phyloP scores from a whole-genome alignment of 1,140 invertebrate genomes.

The Anastrepha ludens region DNA sequence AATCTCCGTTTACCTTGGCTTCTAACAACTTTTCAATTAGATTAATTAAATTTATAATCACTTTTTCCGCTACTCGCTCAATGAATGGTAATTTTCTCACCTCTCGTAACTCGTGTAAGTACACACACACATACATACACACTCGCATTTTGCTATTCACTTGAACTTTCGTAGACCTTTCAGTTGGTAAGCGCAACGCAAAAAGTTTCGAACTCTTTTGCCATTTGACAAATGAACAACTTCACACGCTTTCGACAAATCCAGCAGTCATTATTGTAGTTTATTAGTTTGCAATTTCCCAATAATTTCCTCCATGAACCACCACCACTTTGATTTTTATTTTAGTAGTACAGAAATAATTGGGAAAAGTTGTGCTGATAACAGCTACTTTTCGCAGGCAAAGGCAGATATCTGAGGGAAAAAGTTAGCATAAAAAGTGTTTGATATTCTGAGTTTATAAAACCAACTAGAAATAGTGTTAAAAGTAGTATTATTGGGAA shows the following conservation, averaged over 20 bases:
- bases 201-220: background rate
- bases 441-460: too few relatives aligned
- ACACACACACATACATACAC: too few relatives aligned
- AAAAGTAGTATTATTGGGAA: too few relatives aligned
- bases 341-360: too few relatives aligned
- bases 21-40: background rate
- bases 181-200: background rate
- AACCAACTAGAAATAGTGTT: too few relatives aligned
- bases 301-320: background rate
- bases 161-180: constrained; percentile 9
- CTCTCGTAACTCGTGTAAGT: background rate
- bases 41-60: background rate
- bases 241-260: background rate
- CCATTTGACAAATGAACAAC: background rate
- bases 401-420: too few relatives aligned
- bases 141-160: background rate
- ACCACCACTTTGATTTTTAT: too few relatives aligned
- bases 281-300: constrained; percentile 9
- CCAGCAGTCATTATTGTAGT: background rate
- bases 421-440: too few relatives aligned
- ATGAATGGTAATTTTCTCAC: background rate
- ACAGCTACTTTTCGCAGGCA: too few relatives aligned
- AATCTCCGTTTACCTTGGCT: background rate
- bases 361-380: too few relatives aligned
- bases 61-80: background rate